A percentile compares a stretch with the other conserved stretches of the same genome.
These are phyloP conservation scores for Bothrops jararaca DNA, from an alignment of 2,113 vertebrate genomes.

Conservation along the genomic window DNA sequence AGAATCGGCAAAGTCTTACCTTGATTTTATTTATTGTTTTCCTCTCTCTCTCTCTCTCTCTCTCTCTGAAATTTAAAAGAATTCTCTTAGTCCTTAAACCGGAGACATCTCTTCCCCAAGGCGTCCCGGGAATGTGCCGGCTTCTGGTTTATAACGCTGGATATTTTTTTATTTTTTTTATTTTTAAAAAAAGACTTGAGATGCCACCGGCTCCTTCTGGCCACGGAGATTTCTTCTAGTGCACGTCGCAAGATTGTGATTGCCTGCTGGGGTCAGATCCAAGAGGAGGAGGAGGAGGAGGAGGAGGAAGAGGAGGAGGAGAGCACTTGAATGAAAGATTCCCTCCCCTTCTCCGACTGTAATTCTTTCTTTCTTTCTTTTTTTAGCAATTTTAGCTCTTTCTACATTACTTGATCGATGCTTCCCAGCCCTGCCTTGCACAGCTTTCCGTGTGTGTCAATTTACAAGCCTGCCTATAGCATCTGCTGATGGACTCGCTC, in stretches of 20 bases:
- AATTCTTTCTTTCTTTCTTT: not conserved
- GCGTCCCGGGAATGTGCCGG: not conserved
- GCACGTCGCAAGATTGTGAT: not conserved
- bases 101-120: slow-evolving; percentile 14
- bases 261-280: slow-evolving; percentile 7
- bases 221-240: not conserved
- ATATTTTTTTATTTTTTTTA: too few species aligned
- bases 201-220: not conserved
- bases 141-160: not conserved
- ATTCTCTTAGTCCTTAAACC: slow-evolving; percentile 25
- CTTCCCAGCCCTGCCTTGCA: slow-evolving; percentile 4
- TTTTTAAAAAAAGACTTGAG: not conserved
- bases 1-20: slow-evolving; percentile 51
- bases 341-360: slow-evolving; percentile 25
- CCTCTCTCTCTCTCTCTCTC: not conserved
- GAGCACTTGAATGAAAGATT: not conserved
- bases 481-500: slow-evolving; percentile 44
- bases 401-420: not conserved
- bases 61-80: slow-evolving; percentile 33
- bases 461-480: slow-evolving; percentile 16
- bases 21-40: slow-evolving; percentile 6
- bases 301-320: not conserved
- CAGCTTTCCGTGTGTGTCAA: slow-evolving; percentile 25
- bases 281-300: not conserved
- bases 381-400: slow-evolving; percentile 13